Percentiles rank a stretch among this genome's conserved stretches.
Conservation (phyloP, 2,113 vertebrate species). For the Cyanoliseus patagonus region DNA sequence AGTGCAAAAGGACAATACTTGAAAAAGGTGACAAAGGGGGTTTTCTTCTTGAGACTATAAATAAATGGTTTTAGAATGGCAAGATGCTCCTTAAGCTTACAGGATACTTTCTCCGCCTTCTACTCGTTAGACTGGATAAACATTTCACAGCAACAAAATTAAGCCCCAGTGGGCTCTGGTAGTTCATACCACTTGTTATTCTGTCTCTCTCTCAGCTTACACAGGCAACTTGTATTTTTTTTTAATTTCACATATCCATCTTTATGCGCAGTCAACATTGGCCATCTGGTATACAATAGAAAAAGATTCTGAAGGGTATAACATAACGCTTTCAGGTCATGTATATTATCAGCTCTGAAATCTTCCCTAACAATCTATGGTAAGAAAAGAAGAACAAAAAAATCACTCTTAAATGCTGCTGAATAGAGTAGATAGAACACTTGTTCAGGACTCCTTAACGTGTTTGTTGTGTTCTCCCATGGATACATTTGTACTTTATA, state of each 20-base stretch:
- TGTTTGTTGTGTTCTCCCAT: neutral
- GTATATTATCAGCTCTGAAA: neutral
- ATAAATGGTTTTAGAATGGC: neutral
- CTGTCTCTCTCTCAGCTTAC: neutral
- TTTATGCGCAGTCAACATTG: neutral
- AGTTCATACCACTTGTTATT: neutral
- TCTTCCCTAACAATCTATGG: neutral
- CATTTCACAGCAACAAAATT: neutral
- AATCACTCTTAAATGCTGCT: neutral
- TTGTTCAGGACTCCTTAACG: neutral
- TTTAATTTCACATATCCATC: neutral
- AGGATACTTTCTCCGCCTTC: neutral
- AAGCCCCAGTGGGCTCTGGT: neutral
- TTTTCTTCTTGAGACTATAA: neutral
- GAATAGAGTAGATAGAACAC: neutral
- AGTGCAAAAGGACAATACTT: neutral
- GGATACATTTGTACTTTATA: constrained; percentile 27
- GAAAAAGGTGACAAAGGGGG: neutral
- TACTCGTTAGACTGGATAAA: neutral
- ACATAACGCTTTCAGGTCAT: neutral
- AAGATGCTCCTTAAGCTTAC: neutral
- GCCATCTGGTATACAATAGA: neutral
- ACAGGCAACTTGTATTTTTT: neutral
- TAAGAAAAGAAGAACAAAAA: neutral
- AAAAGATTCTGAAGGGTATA: neutral